A percentile compares a stretch with the other conserved stretches of the same genome.
These are phyloP conservation scores for Mellilla xanthometata DNA, from an alignment of 2,888 invertebrate genomes.

Conservation along the genomic window DNA sequence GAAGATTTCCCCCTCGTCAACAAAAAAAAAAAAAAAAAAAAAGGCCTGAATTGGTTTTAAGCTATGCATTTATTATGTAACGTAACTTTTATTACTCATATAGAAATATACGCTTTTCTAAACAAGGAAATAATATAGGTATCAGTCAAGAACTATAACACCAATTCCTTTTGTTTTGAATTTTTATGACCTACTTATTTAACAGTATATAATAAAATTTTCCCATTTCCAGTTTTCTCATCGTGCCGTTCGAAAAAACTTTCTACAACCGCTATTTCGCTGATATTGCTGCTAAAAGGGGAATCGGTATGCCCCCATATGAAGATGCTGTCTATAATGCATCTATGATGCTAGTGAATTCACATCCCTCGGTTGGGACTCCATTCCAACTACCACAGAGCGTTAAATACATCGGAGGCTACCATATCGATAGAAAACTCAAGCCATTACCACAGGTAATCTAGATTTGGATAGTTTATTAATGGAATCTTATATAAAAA, in stretches of 20 bases:
- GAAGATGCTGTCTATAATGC: conserved; percentile 49
- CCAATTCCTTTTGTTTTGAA: too few species aligned
- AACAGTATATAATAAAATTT: not conserved
- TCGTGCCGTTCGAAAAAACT: conserved; percentile 41
- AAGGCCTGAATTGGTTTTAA: too few species aligned
- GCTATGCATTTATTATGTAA: too few species aligned
- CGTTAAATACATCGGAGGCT: conserved; percentile 57
- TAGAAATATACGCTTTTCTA: too few species aligned
- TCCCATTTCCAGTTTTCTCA: conserved; percentile 41
- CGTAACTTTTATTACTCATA: too few species aligned
- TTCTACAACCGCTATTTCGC: conserved; percentile 42
- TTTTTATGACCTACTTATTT: too few species aligned
- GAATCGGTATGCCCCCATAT: conserved; percentile 47
- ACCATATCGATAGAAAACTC: conserved; percentile 52
- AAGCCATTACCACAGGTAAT: conserved; percentile 56
- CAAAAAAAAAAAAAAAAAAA: too few species aligned
- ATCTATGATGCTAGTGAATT: conserved; percentile 49
- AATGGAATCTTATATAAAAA: not conserved
- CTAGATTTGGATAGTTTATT: not conserved
- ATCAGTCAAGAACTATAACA: too few species aligned
- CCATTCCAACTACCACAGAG: conserved; percentile 50
- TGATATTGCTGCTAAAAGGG: conserved; percentile 47
- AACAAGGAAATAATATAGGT: too few species aligned
- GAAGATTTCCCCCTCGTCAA: too few species aligned
- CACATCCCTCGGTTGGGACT: conserved; percentile 51